Evolutionary conservation across 1,140 invertebrate genomes (phyloP).

Genomic region (Drosophila sp.): DNA sequence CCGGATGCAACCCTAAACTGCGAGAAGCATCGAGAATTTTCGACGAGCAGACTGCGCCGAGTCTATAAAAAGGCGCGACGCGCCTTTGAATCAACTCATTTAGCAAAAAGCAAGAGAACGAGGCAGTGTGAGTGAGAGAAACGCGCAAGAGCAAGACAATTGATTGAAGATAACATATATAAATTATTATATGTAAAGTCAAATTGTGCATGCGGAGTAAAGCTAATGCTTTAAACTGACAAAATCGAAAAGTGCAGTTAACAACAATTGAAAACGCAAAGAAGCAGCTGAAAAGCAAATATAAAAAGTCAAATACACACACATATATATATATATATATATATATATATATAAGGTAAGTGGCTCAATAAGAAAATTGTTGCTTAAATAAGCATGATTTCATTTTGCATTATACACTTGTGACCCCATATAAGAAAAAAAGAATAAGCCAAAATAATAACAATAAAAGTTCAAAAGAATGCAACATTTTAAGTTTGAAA

Average conservation of each 20-base stretch:
- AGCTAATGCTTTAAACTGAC: too few relatives aligned
- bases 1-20: conserved; percentile 59
- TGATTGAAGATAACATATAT: conserved; percentile 33
- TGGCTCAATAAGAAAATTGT: conserved; percentile 16
- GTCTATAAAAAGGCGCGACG: conserved; percentile 55
- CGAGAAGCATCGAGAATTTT: conserved; percentile 71
- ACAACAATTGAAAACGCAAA: conserved; percentile 1
- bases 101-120: conserved; percentile 35
- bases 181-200: conserved; percentile 26
- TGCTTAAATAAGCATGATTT: conserved; percentile 35
- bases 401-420: conserved; percentile 7
- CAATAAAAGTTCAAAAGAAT: neutral
- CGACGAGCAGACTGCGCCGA: conserved; percentile 42
- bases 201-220: conserved; percentile 7
- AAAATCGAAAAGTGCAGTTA: neutral
- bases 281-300: conserved; percentile 22
- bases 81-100: conserved; percentile 25
- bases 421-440: conserved; percentile 7
- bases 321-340: too few relatives aligned
- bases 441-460: conserved; percentile 7
- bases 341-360: conserved; percentile 26
- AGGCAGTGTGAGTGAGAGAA: conserved; percentile 25
- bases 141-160: conserved; percentile 33
- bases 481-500: conserved; percentile 18
- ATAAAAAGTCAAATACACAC: neutral